A percentile compares a stretch with the other conserved stretches of the same genome.
These are phyloP conservation scores for Chamaea fasciata DNA, from an alignment of 2,113 vertebrate species.

Conservation along the genomic window DNA sequence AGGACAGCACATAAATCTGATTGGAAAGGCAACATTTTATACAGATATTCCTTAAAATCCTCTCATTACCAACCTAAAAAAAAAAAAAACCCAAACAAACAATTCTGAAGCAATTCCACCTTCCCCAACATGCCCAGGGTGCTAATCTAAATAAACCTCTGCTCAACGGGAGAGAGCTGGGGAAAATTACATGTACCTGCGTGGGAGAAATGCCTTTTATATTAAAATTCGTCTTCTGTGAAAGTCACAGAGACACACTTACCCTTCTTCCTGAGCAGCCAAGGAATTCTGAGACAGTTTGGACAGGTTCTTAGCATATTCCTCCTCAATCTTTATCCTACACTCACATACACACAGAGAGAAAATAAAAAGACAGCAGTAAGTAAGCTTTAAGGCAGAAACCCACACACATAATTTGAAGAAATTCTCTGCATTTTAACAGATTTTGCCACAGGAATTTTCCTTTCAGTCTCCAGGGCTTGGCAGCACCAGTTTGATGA, in stretches of 20 bases:
- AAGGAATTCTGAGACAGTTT: constrained; percentile 94
- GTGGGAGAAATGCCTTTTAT: not conserved
- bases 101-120: not conserved
- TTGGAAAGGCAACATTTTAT: not conserved
- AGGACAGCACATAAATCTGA: not conserved
- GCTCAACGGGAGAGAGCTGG: not conserved
- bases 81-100: not conserved
- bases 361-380: constrained; percentile 45
- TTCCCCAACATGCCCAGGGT: not conserved
- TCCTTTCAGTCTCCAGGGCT: constrained; percentile 2
- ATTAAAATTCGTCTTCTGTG: not conserved
- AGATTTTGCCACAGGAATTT: constrained; percentile 7
- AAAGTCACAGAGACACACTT: constrained; percentile 62
- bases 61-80: not conserved
- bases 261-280: constrained; percentile 96
- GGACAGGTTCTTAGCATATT: constrained; percentile 95
- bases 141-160: not conserved
- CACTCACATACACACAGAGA: not conserved
- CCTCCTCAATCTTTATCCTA: constrained; percentile 99
- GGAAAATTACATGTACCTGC: not conserved
- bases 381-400: constrained; percentile 33
- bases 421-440: constrained; percentile 28
- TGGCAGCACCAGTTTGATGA: constrained; percentile 4
- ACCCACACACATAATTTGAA: constrained; percentile 4
- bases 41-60: not conserved